Base-by-base conservation (phyloP, 2,113 vertebrate species). In the Perognathus longimembris region DNA sequence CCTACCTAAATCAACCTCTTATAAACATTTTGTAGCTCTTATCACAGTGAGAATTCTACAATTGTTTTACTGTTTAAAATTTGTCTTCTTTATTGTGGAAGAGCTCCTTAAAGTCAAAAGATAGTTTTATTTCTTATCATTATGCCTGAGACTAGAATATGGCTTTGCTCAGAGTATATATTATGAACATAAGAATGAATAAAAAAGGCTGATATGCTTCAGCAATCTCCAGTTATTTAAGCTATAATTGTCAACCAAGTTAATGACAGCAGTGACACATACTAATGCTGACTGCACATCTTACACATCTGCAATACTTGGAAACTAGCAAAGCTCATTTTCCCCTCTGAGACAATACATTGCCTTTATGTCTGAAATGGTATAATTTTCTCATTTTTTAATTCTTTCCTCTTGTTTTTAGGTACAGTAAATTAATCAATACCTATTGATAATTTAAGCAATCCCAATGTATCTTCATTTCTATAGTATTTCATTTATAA, bases 91-190 rank as follows among this genome's bases (percentile, higher is more conserved):
- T 15, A 14, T 34, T 83, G 93, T 74, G 15, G 3, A 95, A 89
- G n/a, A 64, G 3, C 61, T 86, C 22, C 40, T 30, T 42, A 67
- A 54, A 24, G 64, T 32, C 45, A 92, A 20, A 75, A 54, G 50
- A 5, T 63, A 76, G 71, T 85, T 89, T 85, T 64, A 77, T 84
- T 92, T 93, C 18, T 90, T 57, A 78, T 14, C 40, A 34, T 64
- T 85, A 36, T 64, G 61, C 66, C 74, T 71, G 34, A 92, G 18
- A n/a, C 24, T 32, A 94, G 20, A 14, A 91, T 14, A 79, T 24
- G 34, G 61, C 61, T 92, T 89, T 88, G 66, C 36, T 86, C 30
- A 50, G n/a, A 59, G 12, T 95, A 9, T 80, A 87, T 79, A 91
- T 69, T 71, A 89, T 17, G 21, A 92, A 92, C 9, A 0, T 20